These are phyloP conservation scores for Elaeidobius kamerunicus DNA, from an alignment of 2,888 invertebrate genomes.

Conservation along the genomic window DNA sequence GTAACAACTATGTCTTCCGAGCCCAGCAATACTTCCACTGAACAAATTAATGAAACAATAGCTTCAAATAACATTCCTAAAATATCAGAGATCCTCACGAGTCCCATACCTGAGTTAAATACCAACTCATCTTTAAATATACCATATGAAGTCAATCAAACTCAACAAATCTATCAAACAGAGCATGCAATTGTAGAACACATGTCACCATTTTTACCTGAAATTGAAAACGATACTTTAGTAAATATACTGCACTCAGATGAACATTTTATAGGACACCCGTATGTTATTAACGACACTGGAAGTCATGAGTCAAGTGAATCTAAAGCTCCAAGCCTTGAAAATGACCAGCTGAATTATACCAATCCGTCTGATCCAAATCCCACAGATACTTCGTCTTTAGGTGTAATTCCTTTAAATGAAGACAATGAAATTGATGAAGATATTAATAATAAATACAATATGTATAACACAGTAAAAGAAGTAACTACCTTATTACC, in stretches of 20 bases:
- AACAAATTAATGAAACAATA: background rate
- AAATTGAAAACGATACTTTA: slow-evolving; percentile 60
- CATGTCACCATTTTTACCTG: slow-evolving; percentile 67
- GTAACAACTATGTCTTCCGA: slow-evolving; percentile 16
- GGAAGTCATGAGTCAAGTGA: slow-evolving; percentile 35
- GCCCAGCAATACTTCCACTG: background rate
- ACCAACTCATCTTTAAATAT: too few relatives aligned
- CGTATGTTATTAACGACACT: slow-evolving; percentile 28
- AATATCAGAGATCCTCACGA: too few relatives aligned
- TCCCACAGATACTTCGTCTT: slow-evolving; percentile 37
- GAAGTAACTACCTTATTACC: slow-evolving; percentile 4
- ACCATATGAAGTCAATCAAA: slow-evolving; percentile 7
- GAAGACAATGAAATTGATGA: slow-evolving; percentile 25
- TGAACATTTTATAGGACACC: slow-evolving; percentile 39
- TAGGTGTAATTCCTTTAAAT: slow-evolving; percentile 38
- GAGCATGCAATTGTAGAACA: slow-evolving; percentile 44
- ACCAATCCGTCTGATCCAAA: slow-evolving; percentile 52
- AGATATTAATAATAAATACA: slow-evolving; percentile 5
- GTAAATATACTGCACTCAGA: slow-evolving; percentile 59
- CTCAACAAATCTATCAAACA: slow-evolving; percentile 27
- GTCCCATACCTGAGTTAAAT: too few relatives aligned
- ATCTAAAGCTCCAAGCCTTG: slow-evolving; percentile 50
- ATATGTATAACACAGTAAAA: too few relatives aligned
- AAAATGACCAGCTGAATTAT: slow-evolving; percentile 53
- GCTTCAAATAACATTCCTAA: too few relatives aligned